Percentiles rank a stretch among this genome's conserved stretches.
Evolutionary conservation across 2,113 vertebrate genomes (phyloP).

Genomic region (Neopipo cinnamomea): DNA sequence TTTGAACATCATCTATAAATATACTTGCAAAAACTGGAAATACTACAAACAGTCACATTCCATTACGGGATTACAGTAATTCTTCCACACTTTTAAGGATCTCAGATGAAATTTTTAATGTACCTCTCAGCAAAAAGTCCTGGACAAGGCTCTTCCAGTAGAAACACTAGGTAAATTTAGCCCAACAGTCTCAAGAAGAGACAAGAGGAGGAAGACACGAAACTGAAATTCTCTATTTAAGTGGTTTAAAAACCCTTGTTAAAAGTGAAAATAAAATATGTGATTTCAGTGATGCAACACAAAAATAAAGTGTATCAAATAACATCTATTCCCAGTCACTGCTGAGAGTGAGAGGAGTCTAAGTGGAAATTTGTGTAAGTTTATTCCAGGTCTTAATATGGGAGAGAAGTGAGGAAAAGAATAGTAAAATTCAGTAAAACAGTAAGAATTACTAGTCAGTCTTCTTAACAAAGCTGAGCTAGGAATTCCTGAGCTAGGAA

Average conservation of each 20-base stretch:
- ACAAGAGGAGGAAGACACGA: fast-evolving
- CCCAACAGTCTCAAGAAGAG: background rate
- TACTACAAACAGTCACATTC: background rate
- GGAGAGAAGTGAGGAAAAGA: background rate
- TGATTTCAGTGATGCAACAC: background rate
- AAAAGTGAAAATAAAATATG: background rate
- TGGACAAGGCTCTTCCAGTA: background rate
- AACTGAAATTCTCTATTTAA: background rate
- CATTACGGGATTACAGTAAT: background rate
- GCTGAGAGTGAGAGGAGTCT: background rate
- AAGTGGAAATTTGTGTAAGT: background rate
- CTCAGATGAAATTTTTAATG: background rate
- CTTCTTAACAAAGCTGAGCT: background rate
- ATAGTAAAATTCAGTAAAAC: background rate
- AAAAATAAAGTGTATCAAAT: background rate
- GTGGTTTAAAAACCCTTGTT: background rate
- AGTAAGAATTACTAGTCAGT: background rate
- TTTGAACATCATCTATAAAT: background rate
- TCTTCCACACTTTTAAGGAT: background rate
- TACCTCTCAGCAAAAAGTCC: background rate
- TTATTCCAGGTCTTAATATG: background rate
- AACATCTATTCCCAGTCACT: background rate
- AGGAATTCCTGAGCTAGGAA: background rate
- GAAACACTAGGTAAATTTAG: background rate
- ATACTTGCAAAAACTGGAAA: background rate